Conservation (phyloP, 2,888 invertebrate species). For the Isoperla grammatica region DNA sequence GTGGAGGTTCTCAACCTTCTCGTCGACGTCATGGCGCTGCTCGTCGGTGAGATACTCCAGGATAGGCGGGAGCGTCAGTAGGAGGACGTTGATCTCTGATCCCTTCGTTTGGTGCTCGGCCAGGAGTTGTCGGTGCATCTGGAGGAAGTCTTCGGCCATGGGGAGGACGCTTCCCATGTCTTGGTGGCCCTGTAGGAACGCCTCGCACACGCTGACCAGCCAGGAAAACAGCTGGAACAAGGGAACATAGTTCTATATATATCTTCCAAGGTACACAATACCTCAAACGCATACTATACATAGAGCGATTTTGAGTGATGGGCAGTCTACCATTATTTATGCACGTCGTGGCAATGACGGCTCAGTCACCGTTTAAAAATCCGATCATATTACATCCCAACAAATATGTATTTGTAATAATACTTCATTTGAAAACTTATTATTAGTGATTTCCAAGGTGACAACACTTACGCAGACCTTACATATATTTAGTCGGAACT, state of each 20-base stretch:
- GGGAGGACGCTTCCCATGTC: constrained; percentile 65
- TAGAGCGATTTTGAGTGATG: neutral
- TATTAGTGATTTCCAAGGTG: too few species aligned
- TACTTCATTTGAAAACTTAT: too few species aligned
- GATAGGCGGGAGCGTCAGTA: constrained; percentile 57
- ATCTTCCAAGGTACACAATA: neutral
- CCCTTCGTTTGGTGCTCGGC: constrained; percentile 67
- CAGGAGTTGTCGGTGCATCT: constrained; percentile 65
- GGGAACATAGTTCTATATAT: too few species aligned
- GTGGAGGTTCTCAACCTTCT: constrained; percentile 57
- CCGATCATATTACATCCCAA: too few species aligned
- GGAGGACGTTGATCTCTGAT: constrained; percentile 59
- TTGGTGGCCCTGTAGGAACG: constrained; percentile 64
- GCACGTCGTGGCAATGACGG: too few species aligned
- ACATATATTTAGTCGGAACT: too few species aligned
- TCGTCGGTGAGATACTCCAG: constrained; percentile 58
- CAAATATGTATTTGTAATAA: too few species aligned
- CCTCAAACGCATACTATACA: neutral
- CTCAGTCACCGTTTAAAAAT: too few species aligned
- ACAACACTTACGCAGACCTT: too few species aligned
- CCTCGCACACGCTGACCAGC: constrained; percentile 65
- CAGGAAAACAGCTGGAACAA: constrained; percentile 56
- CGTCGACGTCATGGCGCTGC: constrained; percentile 56
- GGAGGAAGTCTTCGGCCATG: constrained; percentile 65
- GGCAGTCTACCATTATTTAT: too few species aligned